A percentile compares a stretch with the other conserved stretches of the same genome.
Conservation (phyloP, 1,140 invertebrate species). For the Euura lappo region DNA sequence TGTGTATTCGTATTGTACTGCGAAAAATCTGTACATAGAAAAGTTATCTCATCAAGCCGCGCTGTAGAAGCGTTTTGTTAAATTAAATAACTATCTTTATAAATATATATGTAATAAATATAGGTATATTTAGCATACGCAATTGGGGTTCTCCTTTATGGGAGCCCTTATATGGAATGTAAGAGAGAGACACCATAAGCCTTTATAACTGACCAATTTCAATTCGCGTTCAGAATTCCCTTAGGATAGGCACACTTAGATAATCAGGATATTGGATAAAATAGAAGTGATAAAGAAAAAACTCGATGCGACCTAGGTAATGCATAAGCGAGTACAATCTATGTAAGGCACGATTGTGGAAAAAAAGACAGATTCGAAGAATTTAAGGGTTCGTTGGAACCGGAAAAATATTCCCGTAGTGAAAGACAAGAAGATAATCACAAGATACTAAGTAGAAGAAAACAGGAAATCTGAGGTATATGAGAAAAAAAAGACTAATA, state of each 20-base stretch:
- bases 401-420: too few relatives aligned
- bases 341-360: slow-evolving; percentile 9
- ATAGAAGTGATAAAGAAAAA: neutral
- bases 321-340: neutral
- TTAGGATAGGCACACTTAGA: neutral
- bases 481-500: neutral
- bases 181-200: neutral
- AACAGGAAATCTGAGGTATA: neutral
- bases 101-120: too few relatives aligned
- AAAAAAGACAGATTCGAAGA: too few relatives aligned
- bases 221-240: neutral
- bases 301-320: neutral
- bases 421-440: neutral
- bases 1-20: neutral
- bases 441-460: neutral
- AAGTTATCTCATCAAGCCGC: neutral
- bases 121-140: too few relatives aligned
- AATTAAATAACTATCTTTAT: neutral
- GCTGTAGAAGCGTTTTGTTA: neutral
- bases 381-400: too few relatives aligned
- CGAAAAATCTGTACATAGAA: neutral
- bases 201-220: neutral
- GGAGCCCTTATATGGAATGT: neutral
- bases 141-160: neutral
- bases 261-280: neutral